Conservation (phyloP, 1,140 invertebrate species). For the Daktulosphaira vitifoliae region DNA sequence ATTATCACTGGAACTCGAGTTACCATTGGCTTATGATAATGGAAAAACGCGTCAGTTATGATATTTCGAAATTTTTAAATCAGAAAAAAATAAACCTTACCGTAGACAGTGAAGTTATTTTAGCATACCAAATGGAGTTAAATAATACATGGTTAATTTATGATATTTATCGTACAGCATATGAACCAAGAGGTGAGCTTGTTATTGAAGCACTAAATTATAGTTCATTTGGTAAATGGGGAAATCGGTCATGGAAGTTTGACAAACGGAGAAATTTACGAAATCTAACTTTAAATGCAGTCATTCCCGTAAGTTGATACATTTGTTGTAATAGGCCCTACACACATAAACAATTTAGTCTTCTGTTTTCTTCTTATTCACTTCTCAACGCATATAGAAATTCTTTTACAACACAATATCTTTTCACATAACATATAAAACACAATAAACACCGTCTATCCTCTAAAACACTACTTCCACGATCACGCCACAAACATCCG, state of each 20-base stretch:
- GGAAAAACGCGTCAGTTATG: neutral
- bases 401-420: no score
- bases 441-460: no score
- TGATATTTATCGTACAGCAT: constrained; percentile 18
- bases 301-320: neutral
- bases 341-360: no score
- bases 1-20: neutral
- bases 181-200: constrained; percentile 6
- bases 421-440: no score
- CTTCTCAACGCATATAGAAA: no score
- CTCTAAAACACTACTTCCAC: no score
- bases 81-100: neutral
- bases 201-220: constrained; percentile 1
- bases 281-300: constrained; percentile 5
- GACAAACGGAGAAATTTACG: constrained; percentile 11
- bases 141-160: neutral
- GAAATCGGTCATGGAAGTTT: constrained; percentile 11
- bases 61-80: neutral
- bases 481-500: no score
- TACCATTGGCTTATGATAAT: constrained; percentile 26
- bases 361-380: no score
- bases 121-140: neutral
- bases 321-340: no score
- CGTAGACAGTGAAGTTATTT: neutral
- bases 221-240: constrained; percentile 9